Base-by-base conservation (phyloP, 2,797 vertebrate species). In the Lepilemur ruficaudatus region DNA sequence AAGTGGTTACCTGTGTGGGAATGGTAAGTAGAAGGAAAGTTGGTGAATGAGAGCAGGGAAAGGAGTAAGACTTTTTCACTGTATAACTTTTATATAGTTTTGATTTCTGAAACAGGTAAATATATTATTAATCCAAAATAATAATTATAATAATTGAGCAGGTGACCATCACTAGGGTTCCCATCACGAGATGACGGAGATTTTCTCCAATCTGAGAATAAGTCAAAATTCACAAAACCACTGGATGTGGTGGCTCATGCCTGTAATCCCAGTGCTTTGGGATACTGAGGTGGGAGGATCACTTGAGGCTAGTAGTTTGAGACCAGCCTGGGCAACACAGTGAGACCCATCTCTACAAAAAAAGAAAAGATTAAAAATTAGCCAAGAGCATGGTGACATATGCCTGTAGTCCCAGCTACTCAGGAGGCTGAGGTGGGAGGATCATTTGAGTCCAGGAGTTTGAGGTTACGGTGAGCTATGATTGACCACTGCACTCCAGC, bases 81-180 rank as follows among this genome's bases (percentile, higher is more conserved):
- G 15, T 30, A 12, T 13, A 59, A 15, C n/a, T 88, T 94, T 72
- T 50, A 41, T 89, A 86, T 17, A 83, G 43, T 65, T 83, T 92
- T 84, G 65, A 83, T 80, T 85, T 96, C 70, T 92, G 65, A 80
- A 75, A 46, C 20, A 83, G 30, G 38, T 69, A 86, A 80, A 78
- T 43, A 78, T 46, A 70, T 69, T 76, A 88, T 30, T 28, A 85
- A 50, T 41, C 78, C 61, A 91, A 70, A 89, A 78, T 32, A 73
- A 82, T 65, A 65, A 57, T 59, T 43, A 22, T 48, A 75, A 11
- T 48, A 80, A 75, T 35, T 48, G 43, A 76, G 17, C 59, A 82
- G 57, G 70, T 94, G 81, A 72, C 22, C 55, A 87, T 30, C 13
- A 67, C 8, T 38, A 59, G 35, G 25, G 57, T 57, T 84, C 72